Base-by-base conservation (phyloP, 2,113 vertebrate species). In the Athene cunicularia region DNA sequence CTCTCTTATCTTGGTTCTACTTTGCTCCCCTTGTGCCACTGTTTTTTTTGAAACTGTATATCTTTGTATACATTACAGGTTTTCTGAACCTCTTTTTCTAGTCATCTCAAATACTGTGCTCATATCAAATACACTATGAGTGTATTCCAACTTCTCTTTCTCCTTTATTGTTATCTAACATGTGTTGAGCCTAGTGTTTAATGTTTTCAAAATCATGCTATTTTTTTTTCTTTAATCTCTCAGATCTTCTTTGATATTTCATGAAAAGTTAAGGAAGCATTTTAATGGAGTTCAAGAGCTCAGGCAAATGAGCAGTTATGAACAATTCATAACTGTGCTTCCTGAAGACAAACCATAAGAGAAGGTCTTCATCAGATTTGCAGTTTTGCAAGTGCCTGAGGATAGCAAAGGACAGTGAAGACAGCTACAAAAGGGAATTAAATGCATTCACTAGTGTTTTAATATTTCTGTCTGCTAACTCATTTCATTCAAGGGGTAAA, bases 281-380 rank as follows among this genome's bases (percentile, higher is more conserved):
- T 89, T 89, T 79, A 84, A 87, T 59, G 11, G 47, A 74, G 83
- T 95, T 93, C 62, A 73, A 77, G 41, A 67, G 37, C 76, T 84
- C 32, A 59, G 26, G n/a, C 59, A 80, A 92, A 94, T 63, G 47
- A 93, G 39, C n/a, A 50, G 73, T 94, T 96, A 95, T 45, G 67
- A 94, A 79, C 56, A 63, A 71, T 77, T 89, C 50, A 74, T 89
- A 93, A 35, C 60, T 58, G 39, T 50, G 76, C 30, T 84, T 93
- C 76, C 83, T 84, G 76, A 83, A 84, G 83, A 86, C 60, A 87
- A 89, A 73, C 55, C 63, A 71, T 28, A 83, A 80, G 85, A 79
- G 56, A 41, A 49, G 14, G 14, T 84, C 91, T 92, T 62, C 12
- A 76, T 74, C 55, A 39, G 43, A 67, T 94, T 91, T 88, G 81